phyloP scores from a whole-genome alignment of 2,797 vertebrate genomes.

The Megalops cyprinoides region DNA sequence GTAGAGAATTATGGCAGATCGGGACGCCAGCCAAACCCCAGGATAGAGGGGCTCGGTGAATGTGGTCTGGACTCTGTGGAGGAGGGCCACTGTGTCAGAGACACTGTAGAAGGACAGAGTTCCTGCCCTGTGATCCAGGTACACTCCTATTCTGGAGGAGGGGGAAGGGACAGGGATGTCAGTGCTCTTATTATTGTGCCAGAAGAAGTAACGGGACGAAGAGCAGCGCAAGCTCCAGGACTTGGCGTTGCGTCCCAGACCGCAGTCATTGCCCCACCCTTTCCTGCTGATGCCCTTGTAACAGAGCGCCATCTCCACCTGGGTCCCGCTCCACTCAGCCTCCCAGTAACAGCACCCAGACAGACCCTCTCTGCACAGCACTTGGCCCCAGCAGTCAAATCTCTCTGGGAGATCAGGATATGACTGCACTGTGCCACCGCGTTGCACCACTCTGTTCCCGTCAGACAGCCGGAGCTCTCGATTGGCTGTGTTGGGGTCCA shows the following conservation, averaged over 20 bases:
- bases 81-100: neutral
- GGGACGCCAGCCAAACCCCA: no score
- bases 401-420: slow-evolving; percentile 33
- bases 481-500: slow-evolving; percentile 10
- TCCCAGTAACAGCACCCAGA: slow-evolving; percentile 39
- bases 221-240: slow-evolving; percentile 46
- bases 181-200: slow-evolving; percentile 41
- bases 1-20: no score
- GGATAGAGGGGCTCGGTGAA: neutral
- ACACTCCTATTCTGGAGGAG: no score
- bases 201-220: slow-evolving; percentile 35
- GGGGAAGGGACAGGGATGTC: slow-evolving; percentile 38
- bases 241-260: slow-evolving; percentile 38
- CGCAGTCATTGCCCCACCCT: slow-evolving; percentile 20
- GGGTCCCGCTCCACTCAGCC: neutral
- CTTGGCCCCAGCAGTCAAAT: slow-evolving; percentile 23
- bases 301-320: slow-evolving; percentile 10
- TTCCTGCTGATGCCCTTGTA: slow-evolving; percentile 31
- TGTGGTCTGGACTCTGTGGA: no score
- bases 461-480: slow-evolving; percentile 19
- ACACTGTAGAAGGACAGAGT: slow-evolving; percentile 39
- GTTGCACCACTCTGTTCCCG: slow-evolving; percentile 20
- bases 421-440: neutral
- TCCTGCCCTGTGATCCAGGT: slow-evolving; percentile 41
- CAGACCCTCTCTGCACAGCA: no score